Conservation (phyloP, 2,113 vertebrate species). For the Alouatta palliata region DNA sequence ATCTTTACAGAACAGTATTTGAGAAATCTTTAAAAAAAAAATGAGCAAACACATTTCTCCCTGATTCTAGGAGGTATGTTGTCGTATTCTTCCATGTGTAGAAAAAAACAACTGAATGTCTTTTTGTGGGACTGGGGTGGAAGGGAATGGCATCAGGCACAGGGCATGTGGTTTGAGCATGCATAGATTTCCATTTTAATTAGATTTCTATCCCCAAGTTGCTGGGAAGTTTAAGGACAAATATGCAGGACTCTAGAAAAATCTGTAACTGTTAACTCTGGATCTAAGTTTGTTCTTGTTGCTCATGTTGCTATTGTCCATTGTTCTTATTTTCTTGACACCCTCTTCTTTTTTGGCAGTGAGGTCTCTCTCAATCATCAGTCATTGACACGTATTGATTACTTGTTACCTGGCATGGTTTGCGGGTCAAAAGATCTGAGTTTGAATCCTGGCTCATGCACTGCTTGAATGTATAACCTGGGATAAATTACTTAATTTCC, state of each 20-base stretch:
- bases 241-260: neutral
- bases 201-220: neutral
- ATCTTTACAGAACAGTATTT: neutral
- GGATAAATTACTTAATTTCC: constrained; percentile 5
- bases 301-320: neutral
- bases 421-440: neutral
- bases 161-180: neutral
- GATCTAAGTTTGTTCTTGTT: neutral
- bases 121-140: neutral
- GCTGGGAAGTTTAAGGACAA: neutral
- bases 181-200: constrained; percentile 19
- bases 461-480: neutral
- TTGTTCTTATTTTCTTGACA: neutral
- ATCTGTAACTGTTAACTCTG: neutral
- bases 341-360: neutral
- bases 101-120: neutral
- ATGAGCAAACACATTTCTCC: neutral
- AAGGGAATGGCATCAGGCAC: neutral
- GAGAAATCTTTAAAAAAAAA: neutral
- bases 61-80: neutral
- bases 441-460: neutral
- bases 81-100: neutral
- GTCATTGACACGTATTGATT: neutral
- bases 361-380: neutral
- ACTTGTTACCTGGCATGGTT: neutral